These are phyloP conservation scores for Perizoma affinitatum DNA, from an alignment of 2,888 invertebrate genomes.

Conservation along the genomic window DNA sequence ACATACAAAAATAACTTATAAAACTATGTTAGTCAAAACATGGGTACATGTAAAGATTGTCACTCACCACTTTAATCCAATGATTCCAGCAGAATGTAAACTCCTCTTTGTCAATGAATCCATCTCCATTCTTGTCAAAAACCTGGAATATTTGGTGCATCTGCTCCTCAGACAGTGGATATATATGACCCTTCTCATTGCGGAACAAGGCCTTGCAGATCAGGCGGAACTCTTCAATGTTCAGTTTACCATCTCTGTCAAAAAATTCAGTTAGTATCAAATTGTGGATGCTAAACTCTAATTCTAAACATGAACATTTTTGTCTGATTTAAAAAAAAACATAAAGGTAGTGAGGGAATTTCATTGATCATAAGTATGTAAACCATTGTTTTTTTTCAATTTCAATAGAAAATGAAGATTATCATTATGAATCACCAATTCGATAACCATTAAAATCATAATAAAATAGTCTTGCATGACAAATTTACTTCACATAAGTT, in stretches of 20 bases:
- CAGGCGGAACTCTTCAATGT: conserved; percentile 90
- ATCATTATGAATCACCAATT: neutral
- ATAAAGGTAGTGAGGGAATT: too few species aligned
- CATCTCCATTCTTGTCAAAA: conserved; percentile 91
- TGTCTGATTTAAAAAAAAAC: too few species aligned
- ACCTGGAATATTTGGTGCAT: conserved; percentile 91
- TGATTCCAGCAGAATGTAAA: conserved; percentile 95
- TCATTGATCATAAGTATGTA: too few species aligned
- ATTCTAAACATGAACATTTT: too few species aligned
- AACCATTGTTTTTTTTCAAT: too few species aligned
- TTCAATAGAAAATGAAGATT: too few species aligned
- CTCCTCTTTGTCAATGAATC: conserved; percentile 91
- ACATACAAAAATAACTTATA: too few species aligned
- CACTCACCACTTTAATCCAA: conserved; percentile 93
- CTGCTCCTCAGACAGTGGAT: conserved; percentile 88
- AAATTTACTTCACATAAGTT: neutral
- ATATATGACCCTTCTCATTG: conserved; percentile 93
- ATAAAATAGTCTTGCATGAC: too few species aligned
- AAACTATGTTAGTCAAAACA: too few species aligned
- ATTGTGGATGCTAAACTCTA: too few species aligned
- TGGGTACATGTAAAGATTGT: too few species aligned
- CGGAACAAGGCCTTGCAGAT: conserved; percentile 94
- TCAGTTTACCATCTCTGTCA: conserved; percentile 89
- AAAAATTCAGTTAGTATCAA: neutral
- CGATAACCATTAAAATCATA: too few species aligned